Base-by-base conservation (phyloP, 2,113 vertebrate genomes). In the Corythornis madagascariensis region DNA sequence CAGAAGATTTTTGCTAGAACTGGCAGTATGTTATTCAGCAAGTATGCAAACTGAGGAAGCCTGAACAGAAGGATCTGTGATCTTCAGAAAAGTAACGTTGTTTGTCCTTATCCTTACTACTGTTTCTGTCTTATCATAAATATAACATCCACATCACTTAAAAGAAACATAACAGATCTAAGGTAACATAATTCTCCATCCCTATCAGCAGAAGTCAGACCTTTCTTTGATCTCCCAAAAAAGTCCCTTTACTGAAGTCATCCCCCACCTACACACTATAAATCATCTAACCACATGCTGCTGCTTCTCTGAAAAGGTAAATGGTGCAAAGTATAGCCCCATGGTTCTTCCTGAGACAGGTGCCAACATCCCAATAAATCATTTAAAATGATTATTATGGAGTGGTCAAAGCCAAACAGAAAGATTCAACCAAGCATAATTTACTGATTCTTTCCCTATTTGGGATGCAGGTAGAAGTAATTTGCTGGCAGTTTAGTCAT, bases 401-500 rank as follows among this genome's bases (percentile, higher is more conserved):
- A 48, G 59, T 60, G 43, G 11, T 71, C 66, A 91, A 93, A 81
- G 74, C 55, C 60, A 90, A 86, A 48, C 61, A 77, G 43, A 79
- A 29, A 52, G 18, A 73, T 81, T 43, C 53, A 88, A 35, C 59
- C 81, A 56, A 74, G 26, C 61, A 18, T 35, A 9, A 65, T 48
- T 69, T 67, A 75, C 57, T 53, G 45, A 82, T 53, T 67, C 48
- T 8, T 67, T 21, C 67, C 85, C 73, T 64, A 28, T 70, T 35
- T 50, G 65, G 57, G 45, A 11, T 1, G 18, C 76, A 81, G n/a
- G 64, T n/a, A 59, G 77, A 67, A 94, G 48, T 61, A 78, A 71
- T 78, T 55, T 85, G 81, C 31, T 75, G 87, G 55, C 78, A 94
- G 53, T 35, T 78, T 78, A 84, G 16, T 89, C 57, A 87, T 76